Evolutionary conservation across 2,888 invertebrate genomes (phyloP).

Genomic region (Mechanitis mazaeus): DNA sequence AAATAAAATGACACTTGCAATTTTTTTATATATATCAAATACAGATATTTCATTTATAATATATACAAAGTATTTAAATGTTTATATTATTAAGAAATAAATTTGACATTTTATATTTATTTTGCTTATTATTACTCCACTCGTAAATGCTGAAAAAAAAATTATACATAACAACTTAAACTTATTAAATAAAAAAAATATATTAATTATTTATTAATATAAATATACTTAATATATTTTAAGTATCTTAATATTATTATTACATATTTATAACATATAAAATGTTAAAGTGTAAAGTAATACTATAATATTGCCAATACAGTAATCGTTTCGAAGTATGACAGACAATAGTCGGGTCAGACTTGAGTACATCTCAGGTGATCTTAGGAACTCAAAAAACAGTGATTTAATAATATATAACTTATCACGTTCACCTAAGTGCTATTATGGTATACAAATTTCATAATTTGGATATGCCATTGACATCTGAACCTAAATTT

Average conservation of each 20-base stretch:
- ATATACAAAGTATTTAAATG: too few species aligned
- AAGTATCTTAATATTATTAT: too few species aligned
- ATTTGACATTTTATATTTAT: too few species aligned
- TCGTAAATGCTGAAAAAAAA: too few species aligned
- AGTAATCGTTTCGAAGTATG: slow-evolving; percentile 34
- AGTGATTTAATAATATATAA: not conserved
- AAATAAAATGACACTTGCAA: slow-evolving; percentile 24
- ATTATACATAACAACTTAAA: too few species aligned
- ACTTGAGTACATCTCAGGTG: slow-evolving; percentile 67
- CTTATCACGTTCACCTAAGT: not conserved
- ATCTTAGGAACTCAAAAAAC: slow-evolving; percentile 29
- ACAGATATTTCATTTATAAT: not conserved
- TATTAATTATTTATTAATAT: too few species aligned
- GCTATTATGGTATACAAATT: not conserved
- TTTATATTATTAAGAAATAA: too few species aligned
- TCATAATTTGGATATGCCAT: not conserved
- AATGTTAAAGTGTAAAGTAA: not conserved
- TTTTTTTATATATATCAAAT: slow-evolving; percentile 14
- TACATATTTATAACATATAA: too few species aligned
- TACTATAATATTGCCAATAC: not conserved
- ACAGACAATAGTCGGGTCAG: slow-evolving; percentile 66
- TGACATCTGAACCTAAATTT: not conserved
- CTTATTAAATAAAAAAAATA: too few species aligned
- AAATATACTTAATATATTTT: too few species aligned
- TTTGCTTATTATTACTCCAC: too few species aligned